These are phyloP conservation scores for Drosophila tropicalis DNA, from an alignment of 1,140 invertebrate species.

Conservation along the genomic window DNA sequence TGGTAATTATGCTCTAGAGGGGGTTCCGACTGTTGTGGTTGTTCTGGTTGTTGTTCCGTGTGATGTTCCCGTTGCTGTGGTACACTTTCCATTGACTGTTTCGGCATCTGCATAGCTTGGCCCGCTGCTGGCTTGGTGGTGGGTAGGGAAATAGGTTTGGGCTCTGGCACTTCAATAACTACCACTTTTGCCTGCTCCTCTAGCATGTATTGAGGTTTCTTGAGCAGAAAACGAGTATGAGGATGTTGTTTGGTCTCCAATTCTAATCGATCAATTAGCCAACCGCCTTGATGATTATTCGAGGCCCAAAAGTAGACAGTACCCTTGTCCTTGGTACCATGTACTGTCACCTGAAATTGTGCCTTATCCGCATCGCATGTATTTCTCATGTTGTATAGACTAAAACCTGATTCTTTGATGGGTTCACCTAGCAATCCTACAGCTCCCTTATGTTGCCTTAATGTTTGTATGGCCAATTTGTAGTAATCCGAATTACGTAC, in stretches of 20 bases:
- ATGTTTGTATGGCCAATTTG: constrained; percentile 84
- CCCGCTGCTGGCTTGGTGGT: background rate
- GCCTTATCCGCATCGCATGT: constrained; percentile 84
- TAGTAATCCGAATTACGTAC: constrained; percentile 84
- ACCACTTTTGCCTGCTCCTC: background rate
- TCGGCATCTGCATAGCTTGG: background rate
- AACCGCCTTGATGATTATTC: constrained; percentile 46
- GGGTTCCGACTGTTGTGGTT: background rate
- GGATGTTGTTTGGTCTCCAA: constrained; percentile 62
- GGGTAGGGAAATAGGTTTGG: background rate
- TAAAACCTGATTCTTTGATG: constrained; percentile 85
- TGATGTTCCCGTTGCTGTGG: background rate
- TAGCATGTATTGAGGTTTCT: constrained; percentile 26
- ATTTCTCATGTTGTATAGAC: constrained; percentile 85
- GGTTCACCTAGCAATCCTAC: constrained; percentile 86
- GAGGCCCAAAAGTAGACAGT: constrained; percentile 66
- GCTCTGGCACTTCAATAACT: constrained; percentile 7
- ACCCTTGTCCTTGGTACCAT: constrained; percentile 84
- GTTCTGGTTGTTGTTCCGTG: background rate
- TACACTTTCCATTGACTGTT: background rate
- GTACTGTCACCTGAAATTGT: constrained; percentile 84
- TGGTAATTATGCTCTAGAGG: background rate
- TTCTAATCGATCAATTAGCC: constrained; percentile 62
- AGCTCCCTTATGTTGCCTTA: constrained; percentile 84
- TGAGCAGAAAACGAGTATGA: constrained; percentile 62